Conservation (phyloP, 2,113 vertebrate genomes). For the Strigops habroptila region DNA sequence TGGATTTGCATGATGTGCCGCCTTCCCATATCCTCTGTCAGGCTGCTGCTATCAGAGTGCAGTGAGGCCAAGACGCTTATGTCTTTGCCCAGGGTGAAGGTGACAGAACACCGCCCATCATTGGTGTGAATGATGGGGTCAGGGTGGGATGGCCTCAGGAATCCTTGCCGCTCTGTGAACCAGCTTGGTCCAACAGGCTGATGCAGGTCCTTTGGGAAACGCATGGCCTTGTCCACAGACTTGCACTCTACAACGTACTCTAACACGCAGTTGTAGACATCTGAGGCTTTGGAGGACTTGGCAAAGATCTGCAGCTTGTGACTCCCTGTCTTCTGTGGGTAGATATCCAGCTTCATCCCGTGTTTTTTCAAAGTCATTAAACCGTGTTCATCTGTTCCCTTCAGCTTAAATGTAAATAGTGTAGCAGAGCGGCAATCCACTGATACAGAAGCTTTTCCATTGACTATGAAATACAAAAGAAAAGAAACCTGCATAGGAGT, state of each 20-base stretch:
- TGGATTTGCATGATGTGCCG: conserved; percentile 73
- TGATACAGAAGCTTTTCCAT: conserved; percentile 76
- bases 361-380: conserved; percentile 74
- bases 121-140: conserved; percentile 74
- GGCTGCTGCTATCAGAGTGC: conserved; percentile 31
- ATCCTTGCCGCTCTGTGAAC: conserved; percentile 78
- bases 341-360: conserved; percentile 80
- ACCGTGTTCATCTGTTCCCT: conserved; percentile 68
- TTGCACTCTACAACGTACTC: conserved; percentile 74
- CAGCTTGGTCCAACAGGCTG: conserved; percentile 82
- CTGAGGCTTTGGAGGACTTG: conserved; percentile 57
- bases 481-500: not conserved
- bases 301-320: conserved; percentile 79
- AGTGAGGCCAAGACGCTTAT: conserved; percentile 69
- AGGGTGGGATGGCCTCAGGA: conserved; percentile 62
- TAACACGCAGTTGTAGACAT: conserved; percentile 59
- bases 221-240: conserved; percentile 56
- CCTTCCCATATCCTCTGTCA: conserved; percentile 50
- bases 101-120: conserved; percentile 73
- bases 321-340: conserved; percentile 71
- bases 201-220: conserved; percentile 67
- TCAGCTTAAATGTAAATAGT: conserved; percentile 73
- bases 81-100: conserved; percentile 72
- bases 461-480: conserved; percentile 61
- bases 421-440: conserved; percentile 69